Percentiles rank a stretch among this genome's conserved stretches.
These are phyloP conservation scores for Bombus vancouverensis DNA, from an alignment of 1,140 invertebrate genomes.

Conservation along the genomic window DNA sequence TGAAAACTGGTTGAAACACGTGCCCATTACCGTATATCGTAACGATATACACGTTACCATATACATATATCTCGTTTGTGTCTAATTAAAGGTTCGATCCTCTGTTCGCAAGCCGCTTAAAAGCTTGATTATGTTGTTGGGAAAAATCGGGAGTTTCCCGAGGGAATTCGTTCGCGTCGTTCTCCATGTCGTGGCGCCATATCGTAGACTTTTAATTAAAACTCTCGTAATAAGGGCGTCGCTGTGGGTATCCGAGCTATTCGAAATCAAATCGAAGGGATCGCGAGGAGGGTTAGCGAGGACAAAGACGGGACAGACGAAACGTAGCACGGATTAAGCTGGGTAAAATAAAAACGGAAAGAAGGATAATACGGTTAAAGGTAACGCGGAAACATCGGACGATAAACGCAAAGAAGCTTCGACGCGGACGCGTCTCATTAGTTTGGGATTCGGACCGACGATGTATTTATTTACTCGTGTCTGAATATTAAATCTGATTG, in stretches of 20 bases:
- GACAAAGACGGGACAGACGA: neutral
- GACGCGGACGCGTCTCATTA: neutral
- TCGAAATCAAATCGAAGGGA: constrained; percentile 40
- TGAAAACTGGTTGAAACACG: neutral
- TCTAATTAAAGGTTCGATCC: too few species aligned
- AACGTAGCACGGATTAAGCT: constrained; percentile 24
- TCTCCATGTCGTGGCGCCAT: neutral
- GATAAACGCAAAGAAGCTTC: neutral
- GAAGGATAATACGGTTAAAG: neutral
- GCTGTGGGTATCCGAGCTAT: neutral
- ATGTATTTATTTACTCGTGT: neutral
- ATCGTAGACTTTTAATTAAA: constrained; percentile 58
- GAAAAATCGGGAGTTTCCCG: neutral
- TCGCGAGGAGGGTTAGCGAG: too few species aligned
- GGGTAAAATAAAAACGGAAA: neutral
- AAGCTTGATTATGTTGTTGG: too few species aligned
- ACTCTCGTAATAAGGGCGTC: constrained; percentile 31
- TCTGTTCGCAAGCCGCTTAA: neutral
- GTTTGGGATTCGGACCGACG: neutral
- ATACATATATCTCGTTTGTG: neutral
- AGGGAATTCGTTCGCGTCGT: neutral
- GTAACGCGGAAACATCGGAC: neutral
- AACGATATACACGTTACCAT: neutral
- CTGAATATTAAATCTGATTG: constrained; percentile 4
- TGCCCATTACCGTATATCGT: neutral